These are phyloP conservation scores for Irena cyanogastra DNA, from an alignment of 2,113 vertebrate genomes.

Conservation along the genomic window DNA sequence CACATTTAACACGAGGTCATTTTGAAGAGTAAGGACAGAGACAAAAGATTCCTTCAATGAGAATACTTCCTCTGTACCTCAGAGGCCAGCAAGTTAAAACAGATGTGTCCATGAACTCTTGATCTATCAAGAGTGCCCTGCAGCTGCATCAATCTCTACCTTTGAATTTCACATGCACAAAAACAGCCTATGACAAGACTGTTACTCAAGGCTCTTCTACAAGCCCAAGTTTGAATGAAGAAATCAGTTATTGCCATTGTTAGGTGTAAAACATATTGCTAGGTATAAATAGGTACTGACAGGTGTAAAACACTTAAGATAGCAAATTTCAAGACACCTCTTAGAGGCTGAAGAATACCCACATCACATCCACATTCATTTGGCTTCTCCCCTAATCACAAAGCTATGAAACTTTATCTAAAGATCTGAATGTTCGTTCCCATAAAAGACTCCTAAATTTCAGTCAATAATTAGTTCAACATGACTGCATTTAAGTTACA, in stretches of 20 bases:
- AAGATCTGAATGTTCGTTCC: not conserved
- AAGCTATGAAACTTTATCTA: not conserved
- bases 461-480: not conserved
- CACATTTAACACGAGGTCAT: not conserved
- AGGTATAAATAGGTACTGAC: no score
- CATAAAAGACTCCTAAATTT: not conserved
- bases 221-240: not conserved
- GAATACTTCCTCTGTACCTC: not conserved
- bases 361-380: not conserved
- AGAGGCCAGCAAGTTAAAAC: not conserved
- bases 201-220: not conserved
- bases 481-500: not conserved
- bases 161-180: not conserved
- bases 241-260: not conserved
- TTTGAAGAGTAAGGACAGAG: not conserved
- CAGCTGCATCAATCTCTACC: not conserved
- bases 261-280: not conserved
- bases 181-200: not conserved
- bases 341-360: not conserved
- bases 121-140: not conserved
- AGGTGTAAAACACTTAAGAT: not conserved
- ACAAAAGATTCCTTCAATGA: not conserved
- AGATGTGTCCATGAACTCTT: not conserved
- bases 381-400: not conserved
- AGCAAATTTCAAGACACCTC: not conserved